Evolutionary conservation across 2,888 invertebrate genomes (phyloP).

Genomic region (Agriopis marginaria): DNA sequence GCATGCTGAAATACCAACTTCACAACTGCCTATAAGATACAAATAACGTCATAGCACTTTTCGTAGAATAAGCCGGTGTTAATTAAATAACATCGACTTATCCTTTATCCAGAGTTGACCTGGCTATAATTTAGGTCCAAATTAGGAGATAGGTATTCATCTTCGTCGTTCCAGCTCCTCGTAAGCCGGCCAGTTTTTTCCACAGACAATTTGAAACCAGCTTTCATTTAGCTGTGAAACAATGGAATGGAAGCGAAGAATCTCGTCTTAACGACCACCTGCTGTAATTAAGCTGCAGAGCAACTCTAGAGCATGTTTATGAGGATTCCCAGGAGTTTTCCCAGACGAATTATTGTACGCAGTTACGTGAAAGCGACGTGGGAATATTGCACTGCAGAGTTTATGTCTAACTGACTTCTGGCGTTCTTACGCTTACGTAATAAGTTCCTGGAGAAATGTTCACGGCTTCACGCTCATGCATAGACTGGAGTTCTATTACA

Average conservation of each 20-base stretch:
- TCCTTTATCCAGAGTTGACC: slow-evolving; percentile 9
- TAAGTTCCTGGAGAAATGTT: slow-evolving; percentile 19
- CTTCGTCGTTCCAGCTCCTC: slow-evolving; percentile 7
- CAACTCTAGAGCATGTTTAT: slow-evolving; percentile 41
- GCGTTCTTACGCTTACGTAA: slow-evolving; percentile 24
- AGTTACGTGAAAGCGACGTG: slow-evolving; percentile 37
- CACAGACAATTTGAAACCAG: slow-evolving; percentile 28
- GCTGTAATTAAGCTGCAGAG: slow-evolving; percentile 46
- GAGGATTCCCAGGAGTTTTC: slow-evolving; percentile 45
- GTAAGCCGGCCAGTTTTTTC: slow-evolving; percentile 26
- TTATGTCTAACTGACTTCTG: slow-evolving; percentile 32
- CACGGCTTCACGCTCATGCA: slow-evolving; percentile 9
- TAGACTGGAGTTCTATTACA: slow-evolving; percentile 15
- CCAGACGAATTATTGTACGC: slow-evolving; percentile 36
- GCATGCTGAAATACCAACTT: background rate
- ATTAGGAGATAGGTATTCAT: slow-evolving; percentile 21
- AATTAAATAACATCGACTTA: background rate
- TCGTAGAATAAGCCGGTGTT: background rate
- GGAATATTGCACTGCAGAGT: slow-evolving; percentile 42
- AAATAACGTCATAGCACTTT: background rate
- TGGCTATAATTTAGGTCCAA: slow-evolving; percentile 7
- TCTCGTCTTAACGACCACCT: slow-evolving; percentile 43
- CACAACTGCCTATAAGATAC: background rate
- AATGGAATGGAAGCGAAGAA: slow-evolving; percentile 40
- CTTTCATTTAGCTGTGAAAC: slow-evolving; percentile 31